These are phyloP conservation scores for Phocoena phocoena DNA, from an alignment of 2,113 vertebrate genomes.

Conservation along the genomic window DNA sequence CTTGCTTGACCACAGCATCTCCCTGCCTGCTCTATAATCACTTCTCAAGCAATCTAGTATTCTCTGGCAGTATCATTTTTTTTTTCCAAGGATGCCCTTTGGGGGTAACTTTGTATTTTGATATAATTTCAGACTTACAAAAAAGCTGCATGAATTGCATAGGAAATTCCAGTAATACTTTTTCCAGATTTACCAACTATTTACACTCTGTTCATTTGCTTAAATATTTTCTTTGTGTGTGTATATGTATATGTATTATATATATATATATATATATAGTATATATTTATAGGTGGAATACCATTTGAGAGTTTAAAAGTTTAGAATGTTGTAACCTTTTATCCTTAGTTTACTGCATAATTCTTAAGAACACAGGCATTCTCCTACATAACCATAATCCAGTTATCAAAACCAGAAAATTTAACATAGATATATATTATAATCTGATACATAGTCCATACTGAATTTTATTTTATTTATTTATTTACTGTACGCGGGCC, in stretches of 20 bases:
- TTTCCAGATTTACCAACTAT: slow-evolving; percentile 15
- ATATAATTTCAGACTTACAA: not conserved
- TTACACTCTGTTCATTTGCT: slow-evolving; percentile 15
- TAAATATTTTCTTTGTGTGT: not conserved
- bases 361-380: not conserved
- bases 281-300: not conserved
- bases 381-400: not conserved
- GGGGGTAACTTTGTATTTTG: not conserved
- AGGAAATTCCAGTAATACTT: not conserved
- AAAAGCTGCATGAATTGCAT: not conserved
- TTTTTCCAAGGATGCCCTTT: not conserved
- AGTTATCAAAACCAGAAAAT: slow-evolving; percentile 5
- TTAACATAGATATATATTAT: not conserved
- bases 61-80: not conserved
- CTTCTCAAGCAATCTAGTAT: not conserved
- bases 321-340: not conserved
- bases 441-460: not conserved
- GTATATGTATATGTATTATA: not conserved
- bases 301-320: not conserved
- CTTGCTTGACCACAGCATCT: not conserved
- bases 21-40: not conserved
- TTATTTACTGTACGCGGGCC: too few relatives aligned
- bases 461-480: not conserved
- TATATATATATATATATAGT: not conserved
- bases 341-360: not conserved